phyloP scores from a whole-genome alignment of 2,797 vertebrate genomes.

The Karalla daura region DNA sequence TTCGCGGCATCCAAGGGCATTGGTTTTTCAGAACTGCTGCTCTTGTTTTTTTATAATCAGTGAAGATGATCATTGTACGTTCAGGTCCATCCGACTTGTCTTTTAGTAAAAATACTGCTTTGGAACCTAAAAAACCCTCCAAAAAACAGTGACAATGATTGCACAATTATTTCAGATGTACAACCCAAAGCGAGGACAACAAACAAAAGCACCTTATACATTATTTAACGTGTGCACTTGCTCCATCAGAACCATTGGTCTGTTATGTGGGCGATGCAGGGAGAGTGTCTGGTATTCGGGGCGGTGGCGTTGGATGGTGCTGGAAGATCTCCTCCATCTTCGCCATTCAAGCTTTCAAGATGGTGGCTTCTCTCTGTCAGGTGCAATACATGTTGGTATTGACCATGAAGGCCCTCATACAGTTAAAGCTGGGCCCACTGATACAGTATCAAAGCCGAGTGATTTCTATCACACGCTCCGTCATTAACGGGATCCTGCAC shows the following conservation, averaged over 20 bases:
- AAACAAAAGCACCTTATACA: conserved; percentile 15
- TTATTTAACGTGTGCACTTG: conserved; percentile 1
- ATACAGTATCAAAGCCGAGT: no score
- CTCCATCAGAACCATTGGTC: background rate
- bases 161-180: conserved; percentile 17
- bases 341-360: no score
- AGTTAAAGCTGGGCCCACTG: no score
- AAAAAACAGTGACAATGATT: conserved; percentile 35
- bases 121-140: conserved; percentile 14
- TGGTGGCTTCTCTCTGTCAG: conserved; percentile 27
- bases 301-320: no score
- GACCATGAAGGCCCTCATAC: background rate
- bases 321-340: no score
- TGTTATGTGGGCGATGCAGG: background rate
- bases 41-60: conserved; percentile 10
- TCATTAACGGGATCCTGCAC: no score
- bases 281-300: background rate
- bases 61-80: conserved; percentile 27
- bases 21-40: conserved; percentile 5
- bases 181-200: conserved; percentile 22
- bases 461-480: no score
- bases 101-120: conserved; percentile 22
- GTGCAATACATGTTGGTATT: conserved; percentile 11
- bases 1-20: background rate
- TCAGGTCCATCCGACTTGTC: conserved; percentile 1